Conservation (phyloP, 2,888 invertebrate species). For the Tigriopus californicus region DNA sequence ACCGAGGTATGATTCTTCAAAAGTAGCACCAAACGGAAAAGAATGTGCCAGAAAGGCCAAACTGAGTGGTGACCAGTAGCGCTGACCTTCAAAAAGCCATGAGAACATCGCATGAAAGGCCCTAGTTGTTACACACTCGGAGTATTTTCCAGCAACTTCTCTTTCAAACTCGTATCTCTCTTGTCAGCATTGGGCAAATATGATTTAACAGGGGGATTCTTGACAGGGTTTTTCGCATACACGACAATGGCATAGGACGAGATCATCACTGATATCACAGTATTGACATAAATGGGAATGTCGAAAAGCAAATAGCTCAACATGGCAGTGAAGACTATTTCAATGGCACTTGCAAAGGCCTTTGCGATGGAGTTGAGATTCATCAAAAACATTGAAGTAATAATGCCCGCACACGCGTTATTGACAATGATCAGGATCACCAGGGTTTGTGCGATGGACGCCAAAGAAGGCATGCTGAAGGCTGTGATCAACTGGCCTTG, state of each 20-base stretch:
- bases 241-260: conserved; percentile 64
- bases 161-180: not conserved
- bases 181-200: not conserved
- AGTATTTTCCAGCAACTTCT: not conserved
- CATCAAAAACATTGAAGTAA: conserved; percentile 79
- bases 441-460: conserved; percentile 22
- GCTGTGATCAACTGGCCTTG: conserved; percentile 29
- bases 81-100: too few relatives aligned
- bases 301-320: conserved; percentile 55
- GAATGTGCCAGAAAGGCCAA: too few relatives aligned
- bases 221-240: conserved; percentile 74
- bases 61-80: too few relatives aligned
- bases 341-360: conserved; percentile 84
- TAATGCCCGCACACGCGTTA: conserved; percentile 75
- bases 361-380: conserved; percentile 84
- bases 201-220: not conserved
- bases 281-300: conserved; percentile 63
- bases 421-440: conserved; percentile 64
- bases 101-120: too few relatives aligned
- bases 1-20: too few relatives aligned
- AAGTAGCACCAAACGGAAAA: too few relatives aligned
- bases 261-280: conserved; percentile 55
- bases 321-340: conserved; percentile 71
- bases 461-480: conserved; percentile 16
- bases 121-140: too few relatives aligned